Base-by-base conservation (phyloP, 2,113 vertebrate genomes). In the Coregonus clupeaformis region DNA sequence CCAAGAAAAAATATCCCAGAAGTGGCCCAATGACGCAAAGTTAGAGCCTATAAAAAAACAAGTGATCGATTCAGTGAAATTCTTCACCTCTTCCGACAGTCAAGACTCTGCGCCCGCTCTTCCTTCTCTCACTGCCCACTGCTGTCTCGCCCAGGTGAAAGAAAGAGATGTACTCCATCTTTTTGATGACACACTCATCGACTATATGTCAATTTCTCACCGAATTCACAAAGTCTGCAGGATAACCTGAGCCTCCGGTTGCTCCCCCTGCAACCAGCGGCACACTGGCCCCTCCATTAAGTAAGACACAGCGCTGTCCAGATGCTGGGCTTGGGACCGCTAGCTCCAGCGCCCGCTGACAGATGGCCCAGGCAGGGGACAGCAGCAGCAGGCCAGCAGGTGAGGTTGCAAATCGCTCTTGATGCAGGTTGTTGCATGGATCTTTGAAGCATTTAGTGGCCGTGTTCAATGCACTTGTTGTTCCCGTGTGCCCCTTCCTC, bases 381-480 rank as follows among this genome's bases (percentile, higher is more conserved):
- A 49, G 57, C 73, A 20, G 52, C 16, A 75, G 72, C 63, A 67
- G 36, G 14, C 22, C 25, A 20, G 36, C 29, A 29, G 68, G 20
- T 16, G 57, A 16, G 12, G 2, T 60, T 22, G 7, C 20, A 60
- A 27, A 59, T 57, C 20, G 71, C 57, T 32, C 47, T 65, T 20
- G 6, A n/a, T 11, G 20, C 75, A 36, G 30, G 62, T 74, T 70
- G 67, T 68, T 71, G 71, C 75, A 27, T 20, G 24, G 74, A 69
- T 57, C 52, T 55, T 55, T 45, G 55, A 45, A 47, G 29, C 72
- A 6, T 60, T 22, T 22, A 60, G n/a, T 60, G 57, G 13, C 16
- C 2, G 57, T 16, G 49, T 18, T 52, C 49, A 14, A 14, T 52
- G 49, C 16, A 52, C 20, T 60, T 60, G n/a, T 60, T 60, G 57